Percentiles rank a stretch among this genome's conserved stretches.
Evolutionary conservation across 2,888 invertebrate genomes (phyloP).

Genomic region (Electrophaes corylata): DNA sequence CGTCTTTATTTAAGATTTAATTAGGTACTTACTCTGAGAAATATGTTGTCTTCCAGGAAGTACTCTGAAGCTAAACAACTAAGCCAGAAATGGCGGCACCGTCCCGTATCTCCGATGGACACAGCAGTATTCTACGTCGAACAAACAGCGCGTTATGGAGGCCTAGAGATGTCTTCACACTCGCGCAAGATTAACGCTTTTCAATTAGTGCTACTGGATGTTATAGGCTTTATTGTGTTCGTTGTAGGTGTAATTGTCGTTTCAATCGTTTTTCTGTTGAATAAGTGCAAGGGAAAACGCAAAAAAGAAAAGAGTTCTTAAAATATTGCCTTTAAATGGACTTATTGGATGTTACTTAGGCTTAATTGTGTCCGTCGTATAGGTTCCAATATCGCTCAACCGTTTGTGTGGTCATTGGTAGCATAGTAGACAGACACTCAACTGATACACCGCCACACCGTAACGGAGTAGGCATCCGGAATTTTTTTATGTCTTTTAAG

Average conservation of each 20-base stretch:
- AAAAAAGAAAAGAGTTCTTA: conserved; percentile 34
- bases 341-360: too few species aligned
- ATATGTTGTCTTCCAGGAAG: conserved; percentile 43
- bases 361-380: too few species aligned
- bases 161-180: conserved; percentile 49
- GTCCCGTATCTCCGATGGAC: conserved; percentile 54
- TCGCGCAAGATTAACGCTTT: conserved; percentile 41
- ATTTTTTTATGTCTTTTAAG: too few species aligned
- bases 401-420: too few species aligned
- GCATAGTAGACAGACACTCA: too few species aligned
- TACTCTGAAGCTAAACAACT: conserved; percentile 46
- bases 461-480: too few species aligned
- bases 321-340: too few species aligned
- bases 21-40: neutral
- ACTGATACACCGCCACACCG: too few species aligned
- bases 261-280: conserved; percentile 9
- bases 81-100: conserved; percentile 51
- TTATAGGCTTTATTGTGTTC: conserved; percentile 38
- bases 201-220: conserved; percentile 47
- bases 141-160: conserved; percentile 47
- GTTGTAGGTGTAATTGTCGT: conserved; percentile 15
- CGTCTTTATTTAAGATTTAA: too few species aligned
- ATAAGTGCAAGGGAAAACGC: conserved; percentile 13
- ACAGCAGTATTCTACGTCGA: conserved; percentile 56
- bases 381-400: too few species aligned